These are phyloP conservation scores for Adoxophyes honmai DNA, from an alignment of 1,140 invertebrate genomes.

Conservation along the genomic window DNA sequence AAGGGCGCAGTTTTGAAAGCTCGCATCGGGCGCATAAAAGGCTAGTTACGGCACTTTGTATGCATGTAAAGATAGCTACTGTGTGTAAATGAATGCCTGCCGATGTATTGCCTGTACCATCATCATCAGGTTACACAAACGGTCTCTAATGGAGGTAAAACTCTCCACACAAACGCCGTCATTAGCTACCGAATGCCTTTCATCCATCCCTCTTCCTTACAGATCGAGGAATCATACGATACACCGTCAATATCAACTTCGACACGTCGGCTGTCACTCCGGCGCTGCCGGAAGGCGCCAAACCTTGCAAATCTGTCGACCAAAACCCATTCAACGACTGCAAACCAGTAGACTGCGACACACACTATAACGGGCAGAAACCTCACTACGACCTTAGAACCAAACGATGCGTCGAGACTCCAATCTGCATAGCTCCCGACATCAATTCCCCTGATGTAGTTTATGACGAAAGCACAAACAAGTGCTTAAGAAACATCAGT, in stretches of 20 bases:
- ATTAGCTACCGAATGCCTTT: too few species aligned
- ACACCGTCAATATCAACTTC: constrained; percentile 47
- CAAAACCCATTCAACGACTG: constrained; percentile 76
- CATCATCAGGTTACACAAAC: too few species aligned
- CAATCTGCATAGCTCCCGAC: constrained; percentile 54
- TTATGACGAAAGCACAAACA: constrained; percentile 46
- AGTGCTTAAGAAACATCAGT: constrained; percentile 36
- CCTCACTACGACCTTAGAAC: constrained; percentile 57
- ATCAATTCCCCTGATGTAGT: constrained; percentile 51
- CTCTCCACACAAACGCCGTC: too few species aligned
- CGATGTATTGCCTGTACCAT: too few species aligned
- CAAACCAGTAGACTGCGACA: constrained; percentile 74
- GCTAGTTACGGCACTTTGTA: too few species aligned
- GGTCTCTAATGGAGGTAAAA: too few species aligned
- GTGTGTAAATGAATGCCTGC: too few species aligned
- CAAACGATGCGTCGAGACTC: constrained; percentile 64
- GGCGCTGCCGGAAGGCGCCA: constrained; percentile 27
- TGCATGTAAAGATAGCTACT: too few species aligned
- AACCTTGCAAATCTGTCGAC: constrained; percentile 61
- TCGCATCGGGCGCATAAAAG: too few species aligned
- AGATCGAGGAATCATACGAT: constrained; percentile 32
- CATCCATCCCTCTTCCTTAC: not conserved
- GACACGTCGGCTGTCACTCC: constrained; percentile 34
- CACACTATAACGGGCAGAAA: constrained; percentile 71
- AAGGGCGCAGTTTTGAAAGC: too few species aligned